A percentile compares a stretch with the other conserved stretches of the same genome.
phyloP scores from a whole-genome alignment of 2,888 invertebrate genomes.

The Aplocera efformata region DNA sequence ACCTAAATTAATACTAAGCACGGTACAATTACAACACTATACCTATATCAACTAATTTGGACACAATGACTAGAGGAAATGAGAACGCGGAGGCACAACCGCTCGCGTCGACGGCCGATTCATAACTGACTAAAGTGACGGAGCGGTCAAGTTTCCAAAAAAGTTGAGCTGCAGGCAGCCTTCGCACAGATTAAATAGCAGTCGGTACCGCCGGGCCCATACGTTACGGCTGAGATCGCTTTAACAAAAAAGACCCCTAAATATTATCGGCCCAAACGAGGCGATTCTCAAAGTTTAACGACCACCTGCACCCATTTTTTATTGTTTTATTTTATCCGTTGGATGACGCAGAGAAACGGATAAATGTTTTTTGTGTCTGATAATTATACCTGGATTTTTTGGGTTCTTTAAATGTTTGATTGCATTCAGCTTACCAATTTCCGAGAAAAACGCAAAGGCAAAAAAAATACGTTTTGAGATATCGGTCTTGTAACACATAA shows the following conservation, averaged over 20 bases:
- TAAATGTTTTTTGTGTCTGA: constrained; percentile 6
- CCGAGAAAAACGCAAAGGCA: too few relatives aligned
- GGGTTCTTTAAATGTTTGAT: too few relatives aligned
- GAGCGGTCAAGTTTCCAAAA: constrained; percentile 72
- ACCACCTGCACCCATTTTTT: constrained; percentile 26
- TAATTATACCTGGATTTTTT: neutral
- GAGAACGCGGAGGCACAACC: constrained; percentile 62
- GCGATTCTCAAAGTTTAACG: constrained; percentile 60
- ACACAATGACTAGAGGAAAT: constrained; percentile 76
- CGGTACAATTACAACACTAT: constrained; percentile 25
- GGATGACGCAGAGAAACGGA: constrained; percentile 9
- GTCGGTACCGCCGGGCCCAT: constrained; percentile 53
- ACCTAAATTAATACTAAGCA: constrained; percentile 46
- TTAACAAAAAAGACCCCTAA: constrained; percentile 78
- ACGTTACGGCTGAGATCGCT: constrained; percentile 76
- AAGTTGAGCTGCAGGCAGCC: constrained; percentile 58
- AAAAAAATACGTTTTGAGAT: too few relatives aligned
- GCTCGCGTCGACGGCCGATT: constrained; percentile 68
- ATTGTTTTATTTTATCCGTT: constrained; percentile 27
- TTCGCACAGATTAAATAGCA: constrained; percentile 8
- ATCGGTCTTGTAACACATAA: too few relatives aligned
- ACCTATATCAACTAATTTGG: constrained; percentile 55
- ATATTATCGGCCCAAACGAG: constrained; percentile 56
- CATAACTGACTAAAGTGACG: constrained; percentile 58
- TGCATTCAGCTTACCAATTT: too few relatives aligned